These are phyloP conservation scores for Lepidochitona cinerea DNA, from an alignment of 2,888 invertebrate species.

Conservation along the genomic window DNA sequence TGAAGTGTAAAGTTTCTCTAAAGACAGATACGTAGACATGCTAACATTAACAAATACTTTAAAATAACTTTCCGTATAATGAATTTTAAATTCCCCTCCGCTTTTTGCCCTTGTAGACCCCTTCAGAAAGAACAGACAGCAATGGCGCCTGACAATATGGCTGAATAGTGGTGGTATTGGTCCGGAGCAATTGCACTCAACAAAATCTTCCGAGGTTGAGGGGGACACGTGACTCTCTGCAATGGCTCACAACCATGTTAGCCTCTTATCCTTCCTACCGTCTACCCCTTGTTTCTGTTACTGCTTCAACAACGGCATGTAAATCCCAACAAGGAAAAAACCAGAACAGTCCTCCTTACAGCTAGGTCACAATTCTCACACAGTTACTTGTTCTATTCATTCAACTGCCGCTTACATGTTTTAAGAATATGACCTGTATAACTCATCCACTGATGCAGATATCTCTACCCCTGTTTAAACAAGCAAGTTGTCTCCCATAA, in stretches of 20 bases:
- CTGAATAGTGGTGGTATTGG: constrained; percentile 4
- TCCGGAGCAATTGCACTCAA: constrained; percentile 1
- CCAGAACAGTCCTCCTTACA: too few relatives aligned
- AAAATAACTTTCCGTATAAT: background rate
- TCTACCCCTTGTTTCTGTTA: background rate
- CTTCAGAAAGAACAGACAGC: background rate
- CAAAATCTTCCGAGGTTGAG: constrained; percentile 2
- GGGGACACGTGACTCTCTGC: background rate
- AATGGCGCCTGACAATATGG: constrained; percentile 8
- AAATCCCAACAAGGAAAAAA: background rate
- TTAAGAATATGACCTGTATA: too few relatives aligned
- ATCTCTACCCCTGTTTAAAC: too few relatives aligned
- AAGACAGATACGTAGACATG: too few relatives aligned
- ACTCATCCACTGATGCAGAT: too few relatives aligned
- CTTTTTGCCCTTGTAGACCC: background rate
- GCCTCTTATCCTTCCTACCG: background rate
- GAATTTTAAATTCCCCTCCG: background rate
- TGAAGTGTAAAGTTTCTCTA: too few relatives aligned
- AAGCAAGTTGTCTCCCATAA: too few relatives aligned
- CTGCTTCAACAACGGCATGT: background rate
- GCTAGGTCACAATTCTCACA: too few relatives aligned
- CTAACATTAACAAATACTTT: too few relatives aligned
- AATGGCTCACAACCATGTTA: constrained; percentile 3
- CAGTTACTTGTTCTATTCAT: too few relatives aligned
- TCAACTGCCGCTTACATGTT: too few relatives aligned